Conservation (phyloP, 2,113 vertebrate genomes). For the Fukomys damarensis region DNA sequence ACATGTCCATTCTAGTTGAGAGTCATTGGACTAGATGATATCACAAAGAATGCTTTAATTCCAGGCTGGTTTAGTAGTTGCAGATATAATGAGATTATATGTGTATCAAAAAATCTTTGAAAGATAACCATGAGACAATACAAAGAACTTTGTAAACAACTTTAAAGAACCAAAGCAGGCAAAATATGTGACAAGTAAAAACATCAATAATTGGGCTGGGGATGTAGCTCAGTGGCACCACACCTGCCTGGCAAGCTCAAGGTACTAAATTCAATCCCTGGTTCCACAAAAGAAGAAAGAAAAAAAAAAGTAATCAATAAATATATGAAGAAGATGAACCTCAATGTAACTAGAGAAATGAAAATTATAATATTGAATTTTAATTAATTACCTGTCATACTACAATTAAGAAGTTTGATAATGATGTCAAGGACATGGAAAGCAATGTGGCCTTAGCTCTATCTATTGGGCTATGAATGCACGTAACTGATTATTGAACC, state of each 20-base stretch:
- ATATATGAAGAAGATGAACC: not conserved
- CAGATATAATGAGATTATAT: not conserved
- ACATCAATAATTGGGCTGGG: not conserved
- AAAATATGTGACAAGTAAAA: not conserved
- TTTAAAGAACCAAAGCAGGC: not conserved
- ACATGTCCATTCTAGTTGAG: not conserved
- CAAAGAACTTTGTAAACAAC: not conserved
- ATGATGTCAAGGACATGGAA: not conserved
- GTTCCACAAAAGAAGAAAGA: too few relatives aligned
- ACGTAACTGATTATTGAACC: not conserved
- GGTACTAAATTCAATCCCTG: too few relatives aligned
- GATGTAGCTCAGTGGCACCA: too few relatives aligned
- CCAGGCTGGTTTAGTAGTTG: not conserved
- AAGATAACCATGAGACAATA: not conserved
- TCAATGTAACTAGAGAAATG: not conserved
- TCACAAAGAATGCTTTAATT: not conserved
- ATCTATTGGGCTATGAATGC: not conserved
- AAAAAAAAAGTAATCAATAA: not conserved
- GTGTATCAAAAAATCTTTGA: not conserved
- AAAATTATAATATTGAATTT: not conserved
- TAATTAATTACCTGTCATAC: not conserved
- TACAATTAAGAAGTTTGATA: not conserved
- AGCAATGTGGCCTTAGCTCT: not conserved
- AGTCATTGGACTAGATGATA: not conserved
- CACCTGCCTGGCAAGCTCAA: too few relatives aligned